Conservation (phyloP, 2,888 invertebrate species). For the Horisme vitalbata region DNA sequence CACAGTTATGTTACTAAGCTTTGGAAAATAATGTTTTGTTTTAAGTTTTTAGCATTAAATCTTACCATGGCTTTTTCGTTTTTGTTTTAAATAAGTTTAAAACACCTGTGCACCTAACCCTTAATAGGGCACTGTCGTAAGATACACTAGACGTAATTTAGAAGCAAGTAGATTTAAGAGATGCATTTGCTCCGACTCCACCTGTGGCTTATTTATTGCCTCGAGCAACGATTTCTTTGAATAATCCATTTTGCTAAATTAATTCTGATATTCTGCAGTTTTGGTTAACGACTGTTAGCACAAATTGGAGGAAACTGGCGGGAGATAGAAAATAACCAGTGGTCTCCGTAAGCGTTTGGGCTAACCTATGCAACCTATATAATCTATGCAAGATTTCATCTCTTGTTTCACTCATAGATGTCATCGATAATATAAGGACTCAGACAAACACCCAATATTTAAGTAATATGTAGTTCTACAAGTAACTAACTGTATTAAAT, state of each 20-base stretch:
- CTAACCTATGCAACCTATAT: too few relatives aligned
- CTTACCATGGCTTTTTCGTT: background rate
- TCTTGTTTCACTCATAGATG: too few relatives aligned
- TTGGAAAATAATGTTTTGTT: too few relatives aligned
- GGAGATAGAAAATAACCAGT: background rate
- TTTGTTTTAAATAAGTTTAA: background rate
- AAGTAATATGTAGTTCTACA: too few relatives aligned
- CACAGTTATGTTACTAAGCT: too few relatives aligned
- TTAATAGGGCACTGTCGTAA: conserved; percentile 32
- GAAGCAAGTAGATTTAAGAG: conserved; percentile 50
- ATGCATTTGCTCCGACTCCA: conserved; percentile 54
- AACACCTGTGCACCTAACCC: background rate
- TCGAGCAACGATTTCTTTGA: conserved; percentile 40
- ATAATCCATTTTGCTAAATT: conserved; percentile 43
- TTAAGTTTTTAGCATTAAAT: too few relatives aligned
- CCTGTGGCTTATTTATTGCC: conserved; percentile 61
- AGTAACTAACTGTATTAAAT: too few relatives aligned
- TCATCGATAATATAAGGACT: too few relatives aligned
- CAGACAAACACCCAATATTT: too few relatives aligned
- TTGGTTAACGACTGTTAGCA: conserved; percentile 9
- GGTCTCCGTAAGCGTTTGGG: background rate
- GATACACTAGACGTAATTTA: conserved; percentile 47
- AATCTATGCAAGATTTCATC: too few relatives aligned
- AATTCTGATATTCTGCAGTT: conserved; percentile 25
- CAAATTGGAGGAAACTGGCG: too few relatives aligned